These are phyloP conservation scores for Oppia nitens DNA, from an alignment of 1,140 invertebrate genomes.

Conservation along the genomic window DNA sequence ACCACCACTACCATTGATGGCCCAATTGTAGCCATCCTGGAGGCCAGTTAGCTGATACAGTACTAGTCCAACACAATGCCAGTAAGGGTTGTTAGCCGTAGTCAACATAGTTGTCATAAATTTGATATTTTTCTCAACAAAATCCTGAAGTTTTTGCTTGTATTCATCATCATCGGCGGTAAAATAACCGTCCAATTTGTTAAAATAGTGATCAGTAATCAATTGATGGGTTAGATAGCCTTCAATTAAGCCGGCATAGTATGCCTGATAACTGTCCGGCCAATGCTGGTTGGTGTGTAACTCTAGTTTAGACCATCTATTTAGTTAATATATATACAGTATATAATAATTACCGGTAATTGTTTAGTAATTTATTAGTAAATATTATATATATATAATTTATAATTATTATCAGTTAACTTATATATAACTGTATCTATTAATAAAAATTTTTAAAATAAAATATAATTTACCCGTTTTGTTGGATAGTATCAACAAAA, in stretches of 20 bases:
- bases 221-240: slow-evolving; percentile 60
- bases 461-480: too few species aligned
- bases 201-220: slow-evolving; percentile 35
- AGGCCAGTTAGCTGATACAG: slow-evolving; percentile 34
- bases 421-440: too few species aligned
- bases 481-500: too few species aligned
- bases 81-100: slow-evolving; percentile 41
- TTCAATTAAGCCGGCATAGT: slow-evolving; percentile 66
- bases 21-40: slow-evolving; percentile 29
- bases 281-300: background rate
- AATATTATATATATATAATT: too few species aligned
- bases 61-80: slow-evolving; percentile 49
- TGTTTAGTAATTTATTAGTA: too few species aligned
- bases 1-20: background rate
- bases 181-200: background rate
- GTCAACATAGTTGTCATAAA: background rate
- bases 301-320: background rate
- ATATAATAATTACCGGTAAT: too few species aligned
- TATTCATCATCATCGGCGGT: background rate
- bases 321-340: too few species aligned
- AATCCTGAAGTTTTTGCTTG: background rate
- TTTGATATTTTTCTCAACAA: background rate
- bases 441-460: too few species aligned
- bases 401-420: too few species aligned
- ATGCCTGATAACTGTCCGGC: slow-evolving; percentile 41